Conservation (phyloP, 2,113 vertebrate species). For the Microtus ochrogaster region DNA sequence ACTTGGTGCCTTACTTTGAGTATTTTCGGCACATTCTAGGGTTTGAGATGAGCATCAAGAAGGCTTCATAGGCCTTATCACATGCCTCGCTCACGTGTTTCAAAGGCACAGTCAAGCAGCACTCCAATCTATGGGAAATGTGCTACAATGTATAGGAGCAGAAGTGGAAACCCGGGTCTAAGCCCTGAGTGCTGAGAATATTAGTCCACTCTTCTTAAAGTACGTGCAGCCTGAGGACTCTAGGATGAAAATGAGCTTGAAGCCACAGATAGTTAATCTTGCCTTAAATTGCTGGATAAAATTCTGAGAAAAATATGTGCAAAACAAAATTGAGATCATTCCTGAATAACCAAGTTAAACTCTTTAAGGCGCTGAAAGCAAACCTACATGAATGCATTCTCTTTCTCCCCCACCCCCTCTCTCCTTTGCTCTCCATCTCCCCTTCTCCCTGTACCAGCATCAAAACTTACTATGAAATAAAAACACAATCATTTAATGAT, state of each 20-base stretch:
- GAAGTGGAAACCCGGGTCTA: background rate
- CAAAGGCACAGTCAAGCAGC: slow-evolving; percentile 9
- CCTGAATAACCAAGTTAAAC: slow-evolving; percentile 73
- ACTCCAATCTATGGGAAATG: background rate
- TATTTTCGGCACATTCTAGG: background rate
- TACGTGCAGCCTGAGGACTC: background rate
- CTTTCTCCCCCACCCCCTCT: background rate
- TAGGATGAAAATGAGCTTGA: slow-evolving; percentile 40
- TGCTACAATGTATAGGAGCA: background rate
- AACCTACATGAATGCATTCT: background rate
- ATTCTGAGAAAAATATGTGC: slow-evolving; percentile 70
- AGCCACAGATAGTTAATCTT: slow-evolving; percentile 58
- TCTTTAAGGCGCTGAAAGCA: slow-evolving; percentile 50
- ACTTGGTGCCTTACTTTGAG: slow-evolving; percentile 32
- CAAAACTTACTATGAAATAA: background rate
- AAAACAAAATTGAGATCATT: slow-evolving; percentile 82
- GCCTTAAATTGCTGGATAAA: slow-evolving; percentile 60
- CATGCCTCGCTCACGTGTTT: background rate
- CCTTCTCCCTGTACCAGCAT: background rate
- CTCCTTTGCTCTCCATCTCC: background rate
- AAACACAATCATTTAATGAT: background rate
- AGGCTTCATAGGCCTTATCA: slow-evolving; percentile 40
- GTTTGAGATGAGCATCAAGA: background rate
- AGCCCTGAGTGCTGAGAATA: background rate
- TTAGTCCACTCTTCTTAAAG: background rate